Percentiles rank a stretch among this genome's conserved stretches.
These are phyloP conservation scores for Percina caprodes DNA, from an alignment of 2,113 vertebrate species.

Conservation along the genomic window DNA sequence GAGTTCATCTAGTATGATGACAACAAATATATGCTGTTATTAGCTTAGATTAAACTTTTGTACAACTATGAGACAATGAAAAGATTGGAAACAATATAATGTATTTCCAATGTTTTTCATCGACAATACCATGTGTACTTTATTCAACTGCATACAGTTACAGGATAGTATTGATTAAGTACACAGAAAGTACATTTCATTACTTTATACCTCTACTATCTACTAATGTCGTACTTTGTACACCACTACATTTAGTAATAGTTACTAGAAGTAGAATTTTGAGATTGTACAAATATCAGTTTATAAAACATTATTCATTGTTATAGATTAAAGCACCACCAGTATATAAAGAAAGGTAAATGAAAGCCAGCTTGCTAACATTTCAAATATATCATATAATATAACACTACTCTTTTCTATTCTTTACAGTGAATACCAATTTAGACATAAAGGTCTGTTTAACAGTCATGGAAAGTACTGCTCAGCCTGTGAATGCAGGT, in stretches of 20 bases:
- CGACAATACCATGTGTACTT: not conserved
- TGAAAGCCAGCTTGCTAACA: not conserved
- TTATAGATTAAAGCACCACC: not conserved
- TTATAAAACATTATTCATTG: not conserved
- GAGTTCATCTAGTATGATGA: not conserved
- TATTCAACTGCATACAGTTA: not conserved
- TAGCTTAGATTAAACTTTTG: not conserved
- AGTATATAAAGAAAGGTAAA: not conserved
- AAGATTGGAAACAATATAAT: not conserved
- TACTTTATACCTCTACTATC: not conserved
- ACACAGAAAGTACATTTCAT: not conserved
- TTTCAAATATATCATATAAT: not conserved
- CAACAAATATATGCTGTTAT: not conserved
- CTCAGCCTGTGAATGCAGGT: too few relatives aligned
- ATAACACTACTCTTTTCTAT: not conserved
- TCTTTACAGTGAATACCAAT: not conserved
- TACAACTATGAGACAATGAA: too few relatives aligned
- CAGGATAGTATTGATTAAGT: not conserved
- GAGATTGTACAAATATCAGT: not conserved
- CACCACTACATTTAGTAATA: not conserved
- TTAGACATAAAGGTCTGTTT: not conserved
- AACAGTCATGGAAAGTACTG: too few relatives aligned
- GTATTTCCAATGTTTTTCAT: not conserved
- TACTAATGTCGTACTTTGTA: not conserved
- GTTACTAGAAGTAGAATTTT: not conserved